Conservation (phyloP, 2,888 invertebrate genomes). For the Scaptomyza tumidula region DNA sequence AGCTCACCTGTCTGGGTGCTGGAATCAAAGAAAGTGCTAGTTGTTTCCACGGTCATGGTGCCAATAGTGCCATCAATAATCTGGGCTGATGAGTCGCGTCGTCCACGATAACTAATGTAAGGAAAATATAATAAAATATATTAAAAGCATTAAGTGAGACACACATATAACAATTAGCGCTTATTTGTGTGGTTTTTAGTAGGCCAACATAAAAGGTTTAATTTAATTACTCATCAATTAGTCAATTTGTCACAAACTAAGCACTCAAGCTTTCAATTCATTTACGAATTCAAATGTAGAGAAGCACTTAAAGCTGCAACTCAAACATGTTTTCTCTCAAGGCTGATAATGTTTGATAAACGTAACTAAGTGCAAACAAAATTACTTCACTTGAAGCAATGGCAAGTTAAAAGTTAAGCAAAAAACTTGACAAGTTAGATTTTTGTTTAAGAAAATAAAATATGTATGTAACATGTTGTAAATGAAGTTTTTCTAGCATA, state of each 20-base stretch:
- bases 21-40: constrained; percentile 95
- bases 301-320: not conserved
- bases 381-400: too few relatives aligned
- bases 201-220: too few relatives aligned
- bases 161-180: not conserved
- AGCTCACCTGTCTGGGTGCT: constrained; percentile 96
- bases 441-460: too few relatives aligned
- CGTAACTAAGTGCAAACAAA: too few relatives aligned
- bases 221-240: not conserved
- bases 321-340: not conserved
- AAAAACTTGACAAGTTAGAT: too few relatives aligned
- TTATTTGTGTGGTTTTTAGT: not conserved
- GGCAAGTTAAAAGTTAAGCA: too few relatives aligned
- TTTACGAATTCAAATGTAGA: too few relatives aligned
- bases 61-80: constrained; percentile 96
- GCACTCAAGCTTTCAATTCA: not conserved
- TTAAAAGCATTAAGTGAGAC: not conserved
- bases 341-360: not conserved
- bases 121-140: not conserved
- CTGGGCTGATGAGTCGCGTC: constrained; percentile 93
- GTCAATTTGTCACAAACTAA: not conserved
- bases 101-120: constrained; percentile 81
- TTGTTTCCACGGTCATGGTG: constrained; percentile 96
- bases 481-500: too few relatives aligned
- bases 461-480: too few relatives aligned